A percentile compares a stretch with the other conserved stretches of the same genome.
Evolutionary conservation across 1,140 invertebrate genomes (phyloP).

Genomic region (Anastrepha ludens): DNA sequence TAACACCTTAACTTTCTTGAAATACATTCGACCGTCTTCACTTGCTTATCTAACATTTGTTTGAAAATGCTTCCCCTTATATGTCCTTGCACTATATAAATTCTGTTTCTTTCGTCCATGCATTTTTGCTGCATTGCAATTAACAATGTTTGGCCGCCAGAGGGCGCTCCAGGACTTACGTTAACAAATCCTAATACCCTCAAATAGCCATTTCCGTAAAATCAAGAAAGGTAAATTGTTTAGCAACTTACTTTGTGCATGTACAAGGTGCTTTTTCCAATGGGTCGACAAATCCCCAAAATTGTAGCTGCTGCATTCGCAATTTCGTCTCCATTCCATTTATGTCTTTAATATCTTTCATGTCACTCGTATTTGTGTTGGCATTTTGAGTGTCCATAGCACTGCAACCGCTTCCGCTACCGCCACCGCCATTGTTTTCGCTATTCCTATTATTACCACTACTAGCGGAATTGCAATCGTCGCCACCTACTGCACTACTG

Average conservation of each 20-base stretch:
- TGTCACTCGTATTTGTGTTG: constrained; percentile 7
- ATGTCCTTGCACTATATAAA: neutral
- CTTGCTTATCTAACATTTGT: neutral
- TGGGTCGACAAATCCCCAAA: constrained; percentile 91
- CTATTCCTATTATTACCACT: constrained; percentile 44
- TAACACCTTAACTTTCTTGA: neutral
- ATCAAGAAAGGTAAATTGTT: neutral
- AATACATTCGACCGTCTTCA: neutral
- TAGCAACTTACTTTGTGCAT: constrained; percentile 83
- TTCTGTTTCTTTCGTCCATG: neutral
- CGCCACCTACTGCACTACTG: neutral
- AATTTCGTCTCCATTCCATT: constrained; percentile 65
- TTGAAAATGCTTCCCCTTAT: neutral
- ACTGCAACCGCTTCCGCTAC: neutral
- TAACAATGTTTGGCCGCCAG: neutral
- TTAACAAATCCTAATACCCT: no score
- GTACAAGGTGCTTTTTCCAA: constrained; percentile 86
- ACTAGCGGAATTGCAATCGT: neutral
- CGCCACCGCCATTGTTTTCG: neutral
- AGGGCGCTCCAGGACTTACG: no score
- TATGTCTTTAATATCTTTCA: constrained; percentile 34
- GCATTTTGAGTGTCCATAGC: neutral
- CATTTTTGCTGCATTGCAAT: neutral
- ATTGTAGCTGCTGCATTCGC: constrained; percentile 62
- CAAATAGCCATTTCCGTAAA: no score